Conservation (phyloP, 64 coral and sea anemone species). For the Dendronephthya gigantea region DNA sequence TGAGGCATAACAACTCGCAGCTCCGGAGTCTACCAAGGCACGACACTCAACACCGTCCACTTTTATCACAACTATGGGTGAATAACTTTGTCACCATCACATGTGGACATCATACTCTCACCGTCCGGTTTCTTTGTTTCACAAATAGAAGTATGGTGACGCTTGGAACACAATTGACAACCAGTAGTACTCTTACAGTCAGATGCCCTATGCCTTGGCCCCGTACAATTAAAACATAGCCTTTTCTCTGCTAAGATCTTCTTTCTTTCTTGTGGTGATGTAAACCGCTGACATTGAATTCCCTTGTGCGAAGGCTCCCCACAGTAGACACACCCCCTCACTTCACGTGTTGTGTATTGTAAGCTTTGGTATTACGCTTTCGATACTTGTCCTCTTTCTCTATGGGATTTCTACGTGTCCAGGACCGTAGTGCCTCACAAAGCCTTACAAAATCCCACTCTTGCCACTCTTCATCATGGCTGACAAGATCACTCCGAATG, state of each 20-base stretch:
- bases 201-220: background rate
- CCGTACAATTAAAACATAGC: background rate
- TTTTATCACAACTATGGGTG: background rate
- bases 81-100: background rate
- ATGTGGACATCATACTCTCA: background rate
- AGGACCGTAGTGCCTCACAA: background rate
- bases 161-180: background rate
- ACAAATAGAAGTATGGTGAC: background rate
- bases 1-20: too few species aligned
- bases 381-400: background rate
- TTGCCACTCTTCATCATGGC: background rate
- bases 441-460: background rate
- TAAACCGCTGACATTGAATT: background rate
- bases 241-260: background rate
- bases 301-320: background rate
- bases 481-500: background rate
- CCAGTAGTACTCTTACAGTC: background rate
- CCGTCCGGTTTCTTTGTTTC: background rate
- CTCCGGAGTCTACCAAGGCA: too few species aligned
- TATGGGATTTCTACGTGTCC: background rate
- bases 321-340: background rate
- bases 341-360: background rate
- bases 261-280: background rate
- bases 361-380: background rate
- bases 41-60: too few species aligned